phyloP scores from a whole-genome alignment of 2,113 vertebrate genomes.

The Pomatorhinus ruficollis region DNA sequence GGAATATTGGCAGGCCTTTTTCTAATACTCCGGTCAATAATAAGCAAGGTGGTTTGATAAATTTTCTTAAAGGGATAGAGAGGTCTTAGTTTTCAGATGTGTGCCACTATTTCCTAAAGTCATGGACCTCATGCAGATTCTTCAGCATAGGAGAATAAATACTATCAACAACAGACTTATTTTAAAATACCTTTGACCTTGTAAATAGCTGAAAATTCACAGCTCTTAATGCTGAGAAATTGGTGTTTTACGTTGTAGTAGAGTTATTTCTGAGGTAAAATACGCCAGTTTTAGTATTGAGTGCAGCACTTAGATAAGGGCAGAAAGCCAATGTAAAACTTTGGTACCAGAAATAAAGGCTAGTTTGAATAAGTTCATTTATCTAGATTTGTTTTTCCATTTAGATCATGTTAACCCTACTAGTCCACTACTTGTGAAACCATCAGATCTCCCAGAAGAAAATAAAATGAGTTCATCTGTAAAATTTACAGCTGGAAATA shows the following conservation, averaged over 20 bases:
- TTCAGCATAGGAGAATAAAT: neutral
- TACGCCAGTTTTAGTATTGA: neutral
- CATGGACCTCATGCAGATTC: neutral
- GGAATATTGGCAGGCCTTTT: neutral
- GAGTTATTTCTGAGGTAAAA: neutral
- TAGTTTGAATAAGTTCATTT: neutral
- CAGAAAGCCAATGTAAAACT: neutral
- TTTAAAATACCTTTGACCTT: neutral
- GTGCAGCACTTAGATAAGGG: neutral
- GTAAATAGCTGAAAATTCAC: neutral
- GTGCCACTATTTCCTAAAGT: neutral
- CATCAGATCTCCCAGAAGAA: conserved; percentile 92
- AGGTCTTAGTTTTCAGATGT: neutral
- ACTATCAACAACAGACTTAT: neutral
- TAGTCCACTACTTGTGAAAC: conserved; percentile 90
- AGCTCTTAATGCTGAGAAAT: neutral
- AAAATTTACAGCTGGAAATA: conserved; percentile 90
- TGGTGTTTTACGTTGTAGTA: neutral
- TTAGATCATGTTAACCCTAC: conserved; percentile 92
- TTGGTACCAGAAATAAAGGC: neutral
- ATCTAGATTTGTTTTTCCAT: neutral
- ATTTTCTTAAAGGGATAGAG: neutral
- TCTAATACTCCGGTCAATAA: neutral
- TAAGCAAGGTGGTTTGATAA: neutral
- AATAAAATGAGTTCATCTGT: conserved; percentile 86